These are phyloP conservation scores for Pseudanteris insignis DNA, from an alignment of 2,888 invertebrate genomes.

Conservation along the genomic window DNA sequence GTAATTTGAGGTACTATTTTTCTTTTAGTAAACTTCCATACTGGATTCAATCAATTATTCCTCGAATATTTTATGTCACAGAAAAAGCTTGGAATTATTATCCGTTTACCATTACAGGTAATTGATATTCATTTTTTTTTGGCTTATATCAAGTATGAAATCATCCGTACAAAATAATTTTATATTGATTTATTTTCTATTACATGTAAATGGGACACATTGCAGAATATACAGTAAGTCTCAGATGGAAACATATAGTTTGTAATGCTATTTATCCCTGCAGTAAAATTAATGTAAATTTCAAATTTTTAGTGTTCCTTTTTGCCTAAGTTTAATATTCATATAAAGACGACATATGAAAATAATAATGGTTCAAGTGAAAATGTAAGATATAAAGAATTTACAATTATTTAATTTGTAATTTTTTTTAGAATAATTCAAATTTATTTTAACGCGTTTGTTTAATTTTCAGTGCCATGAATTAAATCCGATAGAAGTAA, in stretches of 20 bases:
- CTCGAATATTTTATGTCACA: slow-evolving; percentile 90
- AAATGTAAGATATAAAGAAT: slow-evolving; percentile 79
- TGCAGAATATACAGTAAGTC: slow-evolving; percentile 80
- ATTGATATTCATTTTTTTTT: no score
- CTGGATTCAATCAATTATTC: slow-evolving; percentile 88
- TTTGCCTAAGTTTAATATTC: slow-evolving; percentile 83
- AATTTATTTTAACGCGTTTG: neutral
- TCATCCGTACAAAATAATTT: no score
- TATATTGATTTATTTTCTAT: slow-evolving; percentile 3
- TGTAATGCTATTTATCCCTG: no score
- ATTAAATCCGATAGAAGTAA: slow-evolving; percentile 77
- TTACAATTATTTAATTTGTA: no score
- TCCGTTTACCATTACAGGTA: slow-evolving; percentile 87
- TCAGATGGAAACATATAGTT: slow-evolving; percentile 10
- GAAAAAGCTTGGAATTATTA: slow-evolving; percentile 97
- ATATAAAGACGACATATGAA: slow-evolving; percentile 89
- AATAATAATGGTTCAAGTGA: slow-evolving; percentile 87
- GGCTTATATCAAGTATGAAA: no score
- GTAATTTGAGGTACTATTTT: neutral
- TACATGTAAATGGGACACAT: slow-evolving; percentile 9
- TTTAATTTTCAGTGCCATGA: slow-evolving; percentile 74
- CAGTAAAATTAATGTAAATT: no score
- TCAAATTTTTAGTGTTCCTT: slow-evolving; percentile 80
- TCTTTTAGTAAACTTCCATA: slow-evolving; percentile 82
- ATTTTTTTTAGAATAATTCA: slow-evolving; percentile 3